Evolutionary conservation across 37 sponge, comb jelly and placozoan species (phyloP).

Genomic region (Mnemiopsis leidyi): DNA sequence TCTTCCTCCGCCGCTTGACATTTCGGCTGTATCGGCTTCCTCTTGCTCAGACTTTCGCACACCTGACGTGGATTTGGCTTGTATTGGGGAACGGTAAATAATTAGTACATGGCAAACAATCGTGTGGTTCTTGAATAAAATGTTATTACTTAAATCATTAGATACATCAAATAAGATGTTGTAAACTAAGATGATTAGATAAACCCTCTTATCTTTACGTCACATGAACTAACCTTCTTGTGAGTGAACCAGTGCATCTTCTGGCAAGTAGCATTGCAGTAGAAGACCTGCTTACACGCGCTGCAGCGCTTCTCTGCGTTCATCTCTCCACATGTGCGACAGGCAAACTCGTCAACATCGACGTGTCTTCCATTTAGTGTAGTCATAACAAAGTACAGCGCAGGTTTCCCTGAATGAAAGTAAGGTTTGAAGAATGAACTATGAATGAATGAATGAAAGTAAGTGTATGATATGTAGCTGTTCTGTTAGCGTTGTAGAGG

Average conservation of each 20-base stretch:
- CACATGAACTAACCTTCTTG: slow-evolving; percentile 48
- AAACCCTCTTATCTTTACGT: no score
- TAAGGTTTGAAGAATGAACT: no score
- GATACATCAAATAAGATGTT: no score
- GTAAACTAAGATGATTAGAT: no score
- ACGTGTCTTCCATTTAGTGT: slow-evolving; percentile 42
- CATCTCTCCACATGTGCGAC: slow-evolving; percentile 64
- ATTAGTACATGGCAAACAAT: no score
- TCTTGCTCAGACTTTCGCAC: neutral
- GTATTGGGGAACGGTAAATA: no score
- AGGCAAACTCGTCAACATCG: slow-evolving; percentile 52
- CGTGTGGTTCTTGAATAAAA: no score
- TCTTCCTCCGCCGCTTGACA: neutral
- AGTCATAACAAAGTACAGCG: slow-evolving; percentile 47
- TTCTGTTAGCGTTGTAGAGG: no score
- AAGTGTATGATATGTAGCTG: no score
- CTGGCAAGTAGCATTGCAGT: slow-evolving; percentile 41
- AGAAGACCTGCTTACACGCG: slow-evolving; percentile 63
- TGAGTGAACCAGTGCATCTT: slow-evolving; percentile 61
- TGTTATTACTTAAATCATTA: no score
- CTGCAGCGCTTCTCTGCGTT: slow-evolving; percentile 48
- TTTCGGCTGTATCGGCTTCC: slow-evolving; percentile 23
- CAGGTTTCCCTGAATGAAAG: slow-evolving; percentile 60
- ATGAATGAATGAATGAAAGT: no score
- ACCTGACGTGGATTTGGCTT: neutral